phyloP scores from a whole-genome alignment of 2,113 vertebrate genomes.

The Saguinus midas region DNA sequence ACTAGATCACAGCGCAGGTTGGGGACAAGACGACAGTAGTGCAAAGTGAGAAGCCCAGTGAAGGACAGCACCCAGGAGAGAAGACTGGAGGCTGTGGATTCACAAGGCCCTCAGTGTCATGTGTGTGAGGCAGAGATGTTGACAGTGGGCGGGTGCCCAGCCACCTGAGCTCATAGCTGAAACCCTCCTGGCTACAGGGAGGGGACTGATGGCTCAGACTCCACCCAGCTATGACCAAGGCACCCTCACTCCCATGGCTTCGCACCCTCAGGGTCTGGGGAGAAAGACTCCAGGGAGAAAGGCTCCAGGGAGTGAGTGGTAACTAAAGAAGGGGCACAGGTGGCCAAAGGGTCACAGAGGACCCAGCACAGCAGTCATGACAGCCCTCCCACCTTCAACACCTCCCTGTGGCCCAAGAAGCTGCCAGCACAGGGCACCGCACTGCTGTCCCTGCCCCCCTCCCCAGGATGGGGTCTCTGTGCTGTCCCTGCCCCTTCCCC shows the following conservation, averaged over 20 bases:
- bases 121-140: not conserved
- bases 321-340: not conserved
- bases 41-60: no score
- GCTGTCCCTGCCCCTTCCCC: conserved; percentile 76
- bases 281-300: not conserved
- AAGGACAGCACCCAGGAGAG: no score
- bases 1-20: no score
- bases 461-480: conserved; percentile 96
- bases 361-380: not conserved
- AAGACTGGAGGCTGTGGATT: no score
- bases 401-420: not conserved
- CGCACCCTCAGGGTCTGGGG: not conserved
- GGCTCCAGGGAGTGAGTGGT: not conserved
- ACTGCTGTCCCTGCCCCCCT: conserved; percentile 56
- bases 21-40: no score
- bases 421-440: not conserved
- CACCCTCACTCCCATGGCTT: not conserved
- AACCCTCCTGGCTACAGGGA: not conserved
- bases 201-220: not conserved
- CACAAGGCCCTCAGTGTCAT: no score
- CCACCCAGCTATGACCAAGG: not conserved
- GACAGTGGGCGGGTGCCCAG: not conserved
- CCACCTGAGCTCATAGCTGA: not conserved
- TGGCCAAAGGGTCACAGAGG: no score
- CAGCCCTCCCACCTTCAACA: not conserved